phyloP scores from a whole-genome alignment of 2,797 vertebrate species.

The Discoglossus pictus region DNA sequence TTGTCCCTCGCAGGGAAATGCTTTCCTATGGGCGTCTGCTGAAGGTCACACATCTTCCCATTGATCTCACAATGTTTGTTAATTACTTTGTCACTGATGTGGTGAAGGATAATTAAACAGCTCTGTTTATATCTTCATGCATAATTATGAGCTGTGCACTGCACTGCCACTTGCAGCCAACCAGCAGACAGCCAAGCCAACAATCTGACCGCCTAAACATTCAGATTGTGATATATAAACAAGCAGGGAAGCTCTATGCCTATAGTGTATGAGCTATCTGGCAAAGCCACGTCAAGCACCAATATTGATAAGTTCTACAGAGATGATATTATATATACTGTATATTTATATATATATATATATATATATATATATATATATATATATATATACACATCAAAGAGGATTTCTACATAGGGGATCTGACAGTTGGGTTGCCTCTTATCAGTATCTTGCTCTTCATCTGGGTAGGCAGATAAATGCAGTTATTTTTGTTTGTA shows the following conservation, averaged over 20 bases:
- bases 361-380: no score
- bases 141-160: slow-evolving; percentile 96
- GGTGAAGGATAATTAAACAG: slow-evolving; percentile 99
- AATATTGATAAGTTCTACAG: no score
- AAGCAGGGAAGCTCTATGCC: slow-evolving; percentile 72
- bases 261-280: slow-evolving; percentile 58
- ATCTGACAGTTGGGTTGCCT: no score
- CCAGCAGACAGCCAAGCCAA: slow-evolving; percentile 38
- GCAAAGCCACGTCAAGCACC: no score
- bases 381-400: no score
- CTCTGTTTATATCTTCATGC: slow-evolving; percentile 99
- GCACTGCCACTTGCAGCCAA: slow-evolving; percentile 39
- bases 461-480: no score
- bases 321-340: no score
- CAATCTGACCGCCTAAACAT: slow-evolving; percentile 31
- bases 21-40: slow-evolving; percentile 81
- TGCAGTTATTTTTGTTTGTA: no score
- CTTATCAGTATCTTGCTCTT: no score
- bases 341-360: no score
- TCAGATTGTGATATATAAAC: not conserved
- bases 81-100: slow-evolving; percentile 99
- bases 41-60: slow-evolving; percentile 99
- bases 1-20: slow-evolving; percentile 76
- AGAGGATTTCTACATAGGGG: no score
- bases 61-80: slow-evolving; percentile 99